Conservation (phyloP, 2,113 vertebrate genomes). For the Pteropus alecto region DNA sequence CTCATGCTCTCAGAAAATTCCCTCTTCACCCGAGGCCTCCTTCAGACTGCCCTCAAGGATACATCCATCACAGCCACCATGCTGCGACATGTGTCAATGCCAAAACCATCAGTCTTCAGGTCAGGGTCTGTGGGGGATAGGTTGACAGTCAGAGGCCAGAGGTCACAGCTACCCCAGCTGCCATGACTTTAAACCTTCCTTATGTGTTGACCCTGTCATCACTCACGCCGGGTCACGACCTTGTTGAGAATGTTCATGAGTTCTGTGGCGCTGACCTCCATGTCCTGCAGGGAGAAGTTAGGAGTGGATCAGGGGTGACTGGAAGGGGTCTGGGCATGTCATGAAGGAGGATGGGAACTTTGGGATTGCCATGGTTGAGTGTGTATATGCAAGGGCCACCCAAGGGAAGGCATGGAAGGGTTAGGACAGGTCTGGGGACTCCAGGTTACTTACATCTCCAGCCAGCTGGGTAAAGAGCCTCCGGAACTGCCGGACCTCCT, state of each 20-base stretch:
- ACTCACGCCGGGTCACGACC: conserved; percentile 90
- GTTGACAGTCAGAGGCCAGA: conserved; percentile 26
- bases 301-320: background rate
- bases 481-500: conserved; percentile 90
- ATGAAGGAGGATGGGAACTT: background rate
- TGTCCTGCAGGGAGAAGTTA: conserved; percentile 82
- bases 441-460: conserved; percentile 87
- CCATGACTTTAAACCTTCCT: background rate
- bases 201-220: background rate
- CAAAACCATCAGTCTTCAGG: conserved; percentile 92
- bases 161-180: background rate
- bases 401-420: background rate
- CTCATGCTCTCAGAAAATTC: background rate
- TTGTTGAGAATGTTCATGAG: conserved; percentile 94
- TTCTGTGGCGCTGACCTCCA: conserved; percentile 92
- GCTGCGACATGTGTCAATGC: conserved; percentile 91
- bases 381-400: background rate
- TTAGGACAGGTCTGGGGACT: background rate
- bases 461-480: conserved; percentile 89
- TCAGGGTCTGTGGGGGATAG: conserved; percentile 82
- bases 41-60: conserved; percentile 81
- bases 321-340: background rate
- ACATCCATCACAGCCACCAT: conserved; percentile 98
- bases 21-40: background rate
- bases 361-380: background rate